A percentile compares a stretch with the other conserved stretches of the same genome.
phyloP scores from a whole-genome alignment of 53 echinoderm and acorn worm species.

The Stichopus horrens region DNA sequence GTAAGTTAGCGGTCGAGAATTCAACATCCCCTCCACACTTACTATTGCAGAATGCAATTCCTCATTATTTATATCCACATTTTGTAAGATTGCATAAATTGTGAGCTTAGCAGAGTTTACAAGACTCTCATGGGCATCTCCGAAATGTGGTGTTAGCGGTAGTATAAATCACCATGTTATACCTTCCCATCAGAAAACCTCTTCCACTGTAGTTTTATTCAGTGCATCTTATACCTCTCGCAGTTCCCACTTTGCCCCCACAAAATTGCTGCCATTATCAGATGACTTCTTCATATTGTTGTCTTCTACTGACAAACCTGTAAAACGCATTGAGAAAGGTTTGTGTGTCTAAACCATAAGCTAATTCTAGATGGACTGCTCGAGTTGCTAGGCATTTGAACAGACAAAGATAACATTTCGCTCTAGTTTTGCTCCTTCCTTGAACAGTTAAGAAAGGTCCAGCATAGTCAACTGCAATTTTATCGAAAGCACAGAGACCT shows the following conservation, averaged over 20 bases:
- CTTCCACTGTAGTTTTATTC: slow-evolving; percentile 33
- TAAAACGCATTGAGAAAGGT: slow-evolving; percentile 42
- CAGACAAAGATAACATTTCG: slow-evolving; percentile 6
- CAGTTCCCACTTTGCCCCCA: slow-evolving; percentile 20
- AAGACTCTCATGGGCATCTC: slow-evolving; percentile 35
- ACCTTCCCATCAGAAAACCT: background rate
- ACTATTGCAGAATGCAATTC: slow-evolving; percentile 46
- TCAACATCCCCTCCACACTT: slow-evolving; percentile 31
- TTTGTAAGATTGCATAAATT: slow-evolving; percentile 36
- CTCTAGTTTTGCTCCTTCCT: background rate
- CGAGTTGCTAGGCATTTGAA: slow-evolving; percentile 4
- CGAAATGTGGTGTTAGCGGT: slow-evolving; percentile 7
- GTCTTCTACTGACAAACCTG: slow-evolving; percentile 28
- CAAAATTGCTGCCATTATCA: slow-evolving; percentile 38
- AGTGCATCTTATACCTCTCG: background rate
- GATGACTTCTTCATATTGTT: slow-evolving; percentile 16
- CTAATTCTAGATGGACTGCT: slow-evolving; percentile 1
- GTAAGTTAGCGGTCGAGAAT: slow-evolving; percentile 42
- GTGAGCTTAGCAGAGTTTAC: slow-evolving; percentile 35
- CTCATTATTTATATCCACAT: slow-evolving; percentile 30
- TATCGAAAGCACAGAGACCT: background rate
- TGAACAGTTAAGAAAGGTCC: slow-evolving; percentile 16
- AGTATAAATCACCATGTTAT: slow-evolving; percentile 17
- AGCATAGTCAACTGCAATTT: slow-evolving; percentile 21
- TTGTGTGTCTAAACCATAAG: slow-evolving; percentile 2